phyloP scores from a whole-genome alignment of 37 sponge, comb jelly and placozoan genomes.

The Beroe ovata region DNA sequence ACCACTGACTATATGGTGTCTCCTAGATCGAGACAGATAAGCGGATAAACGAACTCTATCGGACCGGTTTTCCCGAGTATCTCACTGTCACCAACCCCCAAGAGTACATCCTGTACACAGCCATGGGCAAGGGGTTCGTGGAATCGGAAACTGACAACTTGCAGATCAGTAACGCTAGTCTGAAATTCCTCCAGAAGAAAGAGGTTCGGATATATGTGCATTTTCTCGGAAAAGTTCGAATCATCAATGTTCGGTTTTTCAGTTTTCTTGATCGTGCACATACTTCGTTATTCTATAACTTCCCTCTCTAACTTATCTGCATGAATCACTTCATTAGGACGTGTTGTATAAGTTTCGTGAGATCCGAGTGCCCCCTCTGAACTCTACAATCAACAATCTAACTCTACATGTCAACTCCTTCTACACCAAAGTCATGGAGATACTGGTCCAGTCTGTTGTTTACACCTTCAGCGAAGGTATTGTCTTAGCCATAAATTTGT shows the following conservation, averaged over 20 bases:
- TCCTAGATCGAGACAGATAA: slow-evolving; percentile 55
- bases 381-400: slow-evolving; percentile 34
- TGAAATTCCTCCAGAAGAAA: slow-evolving; percentile 48
- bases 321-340: background rate
- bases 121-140: slow-evolving; percentile 67
- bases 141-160: slow-evolving; percentile 55
- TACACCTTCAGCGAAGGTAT: slow-evolving; percentile 66
- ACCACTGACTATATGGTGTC: background rate
- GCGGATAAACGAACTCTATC: slow-evolving; percentile 50
- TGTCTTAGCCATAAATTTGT: no score
- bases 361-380: slow-evolving; percentile 36
- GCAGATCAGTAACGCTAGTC: slow-evolving; percentile 58
- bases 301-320: no score
- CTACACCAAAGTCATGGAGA: slow-evolving; percentile 68
- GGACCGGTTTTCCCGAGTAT: slow-evolving; percentile 57
- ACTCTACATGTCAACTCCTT: slow-evolving; percentile 60
- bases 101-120: slow-evolving; percentile 65
- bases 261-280: no score
- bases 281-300: no score
- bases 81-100: slow-evolving; percentile 63
- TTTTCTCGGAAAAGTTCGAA: no score
- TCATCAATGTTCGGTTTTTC: no score
- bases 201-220: no score
- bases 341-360: slow-evolving; percentile 43
- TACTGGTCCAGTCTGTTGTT: slow-evolving; percentile 29